Evolutionary conservation across 2,113 vertebrate species (phyloP), one percentile per base, ranked within the genome.

Genomic region (Sphyrna mokarran): DNA sequence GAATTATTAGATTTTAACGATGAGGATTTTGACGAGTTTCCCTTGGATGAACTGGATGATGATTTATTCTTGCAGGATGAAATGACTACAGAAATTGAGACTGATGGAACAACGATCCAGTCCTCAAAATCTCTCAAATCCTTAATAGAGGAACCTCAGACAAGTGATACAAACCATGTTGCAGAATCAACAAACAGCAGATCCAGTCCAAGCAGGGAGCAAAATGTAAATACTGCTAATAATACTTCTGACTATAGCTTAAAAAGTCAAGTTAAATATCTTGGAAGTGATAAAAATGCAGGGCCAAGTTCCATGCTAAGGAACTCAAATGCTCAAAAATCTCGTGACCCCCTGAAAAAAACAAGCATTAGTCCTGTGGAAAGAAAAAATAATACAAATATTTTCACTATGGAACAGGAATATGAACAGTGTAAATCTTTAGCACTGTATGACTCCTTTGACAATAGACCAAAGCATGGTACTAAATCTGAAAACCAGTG

Each of bases 1-100:
- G 90, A 96, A n/a, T 68, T 96, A 16, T 0, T n/a, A 54, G 96
- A 96, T 66, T 96, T 98, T 80, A 96, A 96, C 6, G 97, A 98
- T 96, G 98, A 97, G 95, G 98, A 98, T 96, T 98, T 98, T 97
- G 98, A 98, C 95, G 97, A 98, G 94, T 97, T 98, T 97, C 97
- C 98, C 8, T 96, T 98, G 96, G 98, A 98, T 13, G 98, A 98
- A 96, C 70, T 97, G 95, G 97, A 99, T 66, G 96, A 99, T 63
- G 96, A 96, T 68, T 97, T 98, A 33, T 96, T 98, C 96, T 97
- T 97, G 95, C 97, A 98, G 96, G 97, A 97, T 96, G 96, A 97
- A 96, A 63, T 96, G 90, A 96, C 97, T 96, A 96, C 97, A 95
- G 97, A 97, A 95, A 96, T 97, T 85, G 95, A 68, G 61, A 16